Conservation (phyloP, 2,888 invertebrate genomes). For the Ceramica pisi region DNA sequence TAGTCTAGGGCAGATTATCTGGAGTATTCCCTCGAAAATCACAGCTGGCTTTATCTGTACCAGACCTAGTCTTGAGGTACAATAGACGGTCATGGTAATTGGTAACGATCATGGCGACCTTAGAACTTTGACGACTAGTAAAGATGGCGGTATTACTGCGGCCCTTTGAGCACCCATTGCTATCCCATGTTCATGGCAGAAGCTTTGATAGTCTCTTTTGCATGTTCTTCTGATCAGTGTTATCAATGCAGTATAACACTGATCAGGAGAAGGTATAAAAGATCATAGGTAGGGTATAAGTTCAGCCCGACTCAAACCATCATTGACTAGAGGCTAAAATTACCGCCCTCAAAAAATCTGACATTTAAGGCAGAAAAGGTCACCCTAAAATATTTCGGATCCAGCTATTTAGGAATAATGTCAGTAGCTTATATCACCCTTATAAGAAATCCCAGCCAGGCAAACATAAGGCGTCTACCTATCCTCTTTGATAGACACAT, state of each 20-base stretch:
- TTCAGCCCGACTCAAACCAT: not conserved
- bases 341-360: not conserved
- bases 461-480: not conserved
- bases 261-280: too few relatives aligned
- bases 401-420: not conserved
- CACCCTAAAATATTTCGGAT: not conserved
- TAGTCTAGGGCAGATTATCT: not conserved
- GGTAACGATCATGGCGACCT: not conserved
- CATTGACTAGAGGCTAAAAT: not conserved
- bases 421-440: not conserved
- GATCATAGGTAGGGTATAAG: not conserved
- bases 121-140: not conserved
- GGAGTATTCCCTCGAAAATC: not conserved
- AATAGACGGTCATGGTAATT: not conserved
- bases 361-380: not conserved
- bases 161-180: too few relatives aligned
- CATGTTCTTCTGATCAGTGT: too few relatives aligned
- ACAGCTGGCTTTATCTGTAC: not conserved
- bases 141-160: not conserved
- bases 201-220: not conserved
- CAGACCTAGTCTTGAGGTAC: not conserved
- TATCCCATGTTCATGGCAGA: not conserved
- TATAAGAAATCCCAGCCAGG: too few relatives aligned
- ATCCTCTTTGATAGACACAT: slow-evolving; percentile 8
- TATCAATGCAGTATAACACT: too few relatives aligned